phyloP scores from a whole-genome alignment of 2,113 vertebrate species.

The Gasterosteus nipponicus region DNA sequence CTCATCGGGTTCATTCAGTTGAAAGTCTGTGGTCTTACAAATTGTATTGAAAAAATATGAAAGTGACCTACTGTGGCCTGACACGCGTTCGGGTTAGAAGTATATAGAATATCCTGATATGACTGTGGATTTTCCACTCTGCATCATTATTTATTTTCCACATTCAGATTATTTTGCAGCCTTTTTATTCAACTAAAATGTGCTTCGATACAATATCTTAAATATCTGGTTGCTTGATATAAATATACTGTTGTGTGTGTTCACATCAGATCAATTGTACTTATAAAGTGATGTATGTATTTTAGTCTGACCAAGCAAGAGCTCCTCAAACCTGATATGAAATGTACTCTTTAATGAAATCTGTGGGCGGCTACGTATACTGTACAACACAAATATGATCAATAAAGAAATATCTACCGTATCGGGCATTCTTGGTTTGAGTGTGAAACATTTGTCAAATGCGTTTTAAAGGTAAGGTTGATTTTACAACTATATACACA shows the following conservation, averaged over 20 bases:
- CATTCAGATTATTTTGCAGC: background rate
- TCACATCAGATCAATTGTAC: slow-evolving; percentile 36
- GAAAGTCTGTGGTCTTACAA: background rate
- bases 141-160: slow-evolving; percentile 32
- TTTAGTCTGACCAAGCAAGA: background rate
- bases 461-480: background rate
- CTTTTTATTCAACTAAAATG: slow-evolving; percentile 31
- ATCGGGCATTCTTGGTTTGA: slow-evolving; percentile 10
- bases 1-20: background rate
- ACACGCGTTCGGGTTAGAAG: background rate
- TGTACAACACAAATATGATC: slow-evolving; percentile 29
- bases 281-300: slow-evolving; percentile 1
- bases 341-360: slow-evolving; percentile 7
- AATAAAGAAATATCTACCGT: slow-evolving; percentile 56
- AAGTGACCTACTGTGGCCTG: background rate
- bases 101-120: background rate
- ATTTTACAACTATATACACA: background rate
- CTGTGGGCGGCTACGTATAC: background rate
- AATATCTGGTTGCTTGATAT: background rate
- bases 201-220: slow-evolving; percentile 24
- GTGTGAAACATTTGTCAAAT: background rate
- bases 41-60: background rate
- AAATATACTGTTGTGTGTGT: slow-evolving; percentile 11
- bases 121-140: background rate
- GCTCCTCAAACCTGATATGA: background rate